Evolutionary conservation across 2,797 vertebrate genomes (phyloP).

Genomic region (Pseudochirops corinnae): DNA sequence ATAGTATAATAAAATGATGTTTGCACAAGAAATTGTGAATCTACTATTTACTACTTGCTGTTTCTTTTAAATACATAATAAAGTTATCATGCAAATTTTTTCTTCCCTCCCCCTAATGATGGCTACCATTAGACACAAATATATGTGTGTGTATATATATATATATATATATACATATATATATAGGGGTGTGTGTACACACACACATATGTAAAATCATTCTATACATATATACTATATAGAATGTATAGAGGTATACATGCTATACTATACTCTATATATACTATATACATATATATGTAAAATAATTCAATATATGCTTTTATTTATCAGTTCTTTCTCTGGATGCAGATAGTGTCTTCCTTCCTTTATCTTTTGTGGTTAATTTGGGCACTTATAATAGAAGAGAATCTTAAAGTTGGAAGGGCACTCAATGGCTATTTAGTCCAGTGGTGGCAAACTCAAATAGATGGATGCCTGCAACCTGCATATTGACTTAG

Average conservation of each 20-base stretch:
- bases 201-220: no score
- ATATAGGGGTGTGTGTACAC: no score
- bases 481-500: neutral
- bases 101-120: neutral
- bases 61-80: neutral
- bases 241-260: no score
- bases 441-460: neutral
- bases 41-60: neutral
- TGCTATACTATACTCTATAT: no score
- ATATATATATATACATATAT: accelerated
- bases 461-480: neutral
- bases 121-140: neutral
- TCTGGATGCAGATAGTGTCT: neutral
- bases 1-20: neutral
- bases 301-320: no score
- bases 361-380: neutral
- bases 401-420: neutral
- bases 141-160: neutral
- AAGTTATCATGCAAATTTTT: neutral
- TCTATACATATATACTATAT: no score
- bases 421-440: neutral
- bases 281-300: no score
- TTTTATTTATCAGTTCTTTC: neutral
- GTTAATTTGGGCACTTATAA: neutral
- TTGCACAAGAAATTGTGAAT: neutral